Conservation (phyloP, 2,797 vertebrate genomes). For the Chelonia mydas region DNA sequence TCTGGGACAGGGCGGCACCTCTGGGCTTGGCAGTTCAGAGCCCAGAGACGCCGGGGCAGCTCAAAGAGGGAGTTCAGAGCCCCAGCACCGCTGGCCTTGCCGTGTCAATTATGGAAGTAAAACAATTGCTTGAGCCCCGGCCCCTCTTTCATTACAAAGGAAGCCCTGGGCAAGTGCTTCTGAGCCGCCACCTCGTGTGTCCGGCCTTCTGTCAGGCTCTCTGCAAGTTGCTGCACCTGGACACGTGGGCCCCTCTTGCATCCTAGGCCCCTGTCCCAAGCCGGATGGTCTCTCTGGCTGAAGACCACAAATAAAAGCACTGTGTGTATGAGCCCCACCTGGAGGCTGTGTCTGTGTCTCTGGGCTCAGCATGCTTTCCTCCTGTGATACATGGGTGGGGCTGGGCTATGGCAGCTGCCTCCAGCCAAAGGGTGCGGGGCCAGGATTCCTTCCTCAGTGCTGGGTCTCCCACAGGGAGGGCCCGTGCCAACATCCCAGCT, state of each 20-base stretch:
- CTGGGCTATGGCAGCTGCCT: background rate
- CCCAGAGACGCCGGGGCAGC: no score
- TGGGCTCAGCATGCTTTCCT: background rate
- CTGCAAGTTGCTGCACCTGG: background rate
- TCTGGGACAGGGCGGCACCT: no score
- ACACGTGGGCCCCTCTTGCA: rapidly evolving
- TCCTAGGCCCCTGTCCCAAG: background rate
- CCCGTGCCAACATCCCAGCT: rapidly evolving
- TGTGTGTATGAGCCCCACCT: background rate
- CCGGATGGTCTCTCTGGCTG: background rate
- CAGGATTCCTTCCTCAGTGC: rapidly evolving
- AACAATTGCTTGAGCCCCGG: no score
- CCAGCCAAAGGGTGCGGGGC: background rate
- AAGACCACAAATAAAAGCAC: slow-evolving; percentile 30
- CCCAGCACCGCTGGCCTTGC: no score
- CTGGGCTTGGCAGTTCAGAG: no score
- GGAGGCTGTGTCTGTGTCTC: background rate
- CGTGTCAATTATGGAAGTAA: no score
- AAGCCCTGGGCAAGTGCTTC: background rate
- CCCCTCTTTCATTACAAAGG: no score
- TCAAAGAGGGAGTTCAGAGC: no score
- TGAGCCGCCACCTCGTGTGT: background rate
- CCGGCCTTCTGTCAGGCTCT: background rate
- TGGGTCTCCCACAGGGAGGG: background rate
- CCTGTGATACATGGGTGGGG: rapidly evolving